Percentiles rank a stretch among this genome's conserved stretches.
phyloP scores from a whole-genome alignment of 1,140 invertebrate species.

The Drosophila tropicalis region DNA sequence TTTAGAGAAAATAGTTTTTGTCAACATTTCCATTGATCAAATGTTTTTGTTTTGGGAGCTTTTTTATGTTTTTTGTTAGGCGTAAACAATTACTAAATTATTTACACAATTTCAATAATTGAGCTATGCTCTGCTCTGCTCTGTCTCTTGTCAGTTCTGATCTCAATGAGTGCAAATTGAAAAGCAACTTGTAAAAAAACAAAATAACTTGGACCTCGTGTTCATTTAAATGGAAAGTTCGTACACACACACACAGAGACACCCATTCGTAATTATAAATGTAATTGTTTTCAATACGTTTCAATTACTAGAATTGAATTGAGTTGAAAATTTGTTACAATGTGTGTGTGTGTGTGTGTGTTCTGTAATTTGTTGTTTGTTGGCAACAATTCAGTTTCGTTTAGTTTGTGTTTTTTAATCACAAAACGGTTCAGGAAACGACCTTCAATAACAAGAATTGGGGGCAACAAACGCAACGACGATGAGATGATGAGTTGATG shows the following conservation, averaged over 20 bases:
- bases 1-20: background rate
- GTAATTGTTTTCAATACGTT: slow-evolving; percentile 62
- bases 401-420: slow-evolving; percentile 40
- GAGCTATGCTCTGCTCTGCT: slow-evolving; percentile 23
- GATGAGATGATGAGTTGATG: slow-evolving; percentile 16
- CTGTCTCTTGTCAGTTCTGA: background rate
- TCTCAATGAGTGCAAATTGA: slow-evolving; percentile 42
- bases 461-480: slow-evolving; percentile 38
- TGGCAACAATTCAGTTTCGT: slow-evolving; percentile 9
- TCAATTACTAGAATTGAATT: slow-evolving; percentile 55
- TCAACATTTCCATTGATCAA: slow-evolving; percentile 6
- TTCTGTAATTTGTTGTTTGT: background rate
- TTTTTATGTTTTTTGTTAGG: slow-evolving; percentile 2
- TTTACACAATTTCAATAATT: slow-evolving; percentile 51
- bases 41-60: slow-evolving; percentile 3
- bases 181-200: slow-evolving; percentile 6
- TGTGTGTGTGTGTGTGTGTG: slow-evolving; percentile 21
- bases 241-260: slow-evolving; percentile 2
- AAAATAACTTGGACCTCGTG: slow-evolving; percentile 35
- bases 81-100: slow-evolving; percentile 34
- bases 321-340: slow-evolving; percentile 50
- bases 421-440: slow-evolving; percentile 43
- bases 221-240: slow-evolving; percentile 31
- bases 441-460: slow-evolving; percentile 38
- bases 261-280: background rate